Evolutionary conservation across 2,888 invertebrate genomes (phyloP).

Genomic region (Hylaea fasciaria): DNA sequence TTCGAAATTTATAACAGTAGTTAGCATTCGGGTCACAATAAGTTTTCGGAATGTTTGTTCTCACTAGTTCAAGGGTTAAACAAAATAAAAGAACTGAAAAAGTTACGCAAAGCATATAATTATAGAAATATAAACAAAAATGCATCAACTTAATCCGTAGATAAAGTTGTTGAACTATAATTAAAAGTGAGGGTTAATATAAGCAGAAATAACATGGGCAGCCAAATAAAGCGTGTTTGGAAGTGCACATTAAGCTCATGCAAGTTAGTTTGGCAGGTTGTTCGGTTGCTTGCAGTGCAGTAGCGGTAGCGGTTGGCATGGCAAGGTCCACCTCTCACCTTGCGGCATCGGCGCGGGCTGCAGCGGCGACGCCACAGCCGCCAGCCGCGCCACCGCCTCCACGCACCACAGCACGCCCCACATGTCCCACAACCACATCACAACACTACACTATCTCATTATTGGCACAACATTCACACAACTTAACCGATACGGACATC

Average conservation of each 20-base stretch:
- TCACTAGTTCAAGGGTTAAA: too few species aligned
- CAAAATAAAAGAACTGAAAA: too few species aligned
- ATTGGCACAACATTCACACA: slow-evolving; percentile 84
- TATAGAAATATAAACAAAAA: too few species aligned
- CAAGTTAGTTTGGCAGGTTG: slow-evolving; percentile 52
- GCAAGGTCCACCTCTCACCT: slow-evolving; percentile 79
- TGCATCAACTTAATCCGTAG: too few species aligned
- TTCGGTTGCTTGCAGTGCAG: slow-evolving; percentile 21
- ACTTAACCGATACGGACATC: slow-evolving; percentile 80
- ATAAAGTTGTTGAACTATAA: neutral
- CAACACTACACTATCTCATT: slow-evolving; percentile 84
- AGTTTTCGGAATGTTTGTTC: too few species aligned
- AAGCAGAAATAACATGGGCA: slow-evolving; percentile 4
- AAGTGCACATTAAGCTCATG: slow-evolving; percentile 57
- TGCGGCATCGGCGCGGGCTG: slow-evolving; percentile 72
- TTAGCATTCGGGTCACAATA: too few species aligned
- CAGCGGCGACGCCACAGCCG: slow-evolving; percentile 73
- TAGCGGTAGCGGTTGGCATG: slow-evolving; percentile 46
- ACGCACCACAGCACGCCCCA: slow-evolving; percentile 80
- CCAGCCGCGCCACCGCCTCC: slow-evolving; percentile 72
- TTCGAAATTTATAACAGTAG: too few species aligned
- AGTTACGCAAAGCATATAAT: too few species aligned
- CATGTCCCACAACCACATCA: slow-evolving; percentile 84
- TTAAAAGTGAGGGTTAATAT: slow-evolving; percentile 8
- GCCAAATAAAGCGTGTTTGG: slow-evolving; percentile 33